A percentile compares a stretch with the other conserved stretches of the same genome.
Evolutionary conservation across 1,140 invertebrate genomes (phyloP).

Genomic region (Scaptomyza pallida): DNA sequence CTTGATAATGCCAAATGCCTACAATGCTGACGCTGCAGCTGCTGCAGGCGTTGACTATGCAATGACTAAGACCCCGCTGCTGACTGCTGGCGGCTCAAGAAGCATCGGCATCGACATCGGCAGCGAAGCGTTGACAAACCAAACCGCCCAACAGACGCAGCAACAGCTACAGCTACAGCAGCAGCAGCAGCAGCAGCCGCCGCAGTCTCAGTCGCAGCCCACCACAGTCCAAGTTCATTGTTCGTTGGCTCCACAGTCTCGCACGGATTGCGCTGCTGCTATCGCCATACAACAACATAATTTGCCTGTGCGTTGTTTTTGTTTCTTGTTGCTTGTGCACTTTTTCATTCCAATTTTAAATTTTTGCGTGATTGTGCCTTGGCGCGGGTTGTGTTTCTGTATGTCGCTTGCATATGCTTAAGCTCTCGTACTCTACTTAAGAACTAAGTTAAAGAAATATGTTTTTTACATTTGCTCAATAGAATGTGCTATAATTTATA

Average conservation of each 20-base stretch:
- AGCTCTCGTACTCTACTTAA: too few relatives aligned
- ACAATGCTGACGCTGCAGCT: slow-evolving; percentile 40
- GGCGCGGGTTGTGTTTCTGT: slow-evolving; percentile 10
- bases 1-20: slow-evolving; percentile 72
- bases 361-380: slow-evolving; percentile 39
- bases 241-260: slow-evolving; percentile 61
- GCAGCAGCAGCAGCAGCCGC: slow-evolving; percentile 2
- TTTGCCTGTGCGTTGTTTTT: slow-evolving; percentile 33
- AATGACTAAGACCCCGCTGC: slow-evolving; percentile 56
- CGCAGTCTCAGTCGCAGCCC: background rate
- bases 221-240: slow-evolving; percentile 76
- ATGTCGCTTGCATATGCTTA: slow-evolving; percentile 5
- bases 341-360: slow-evolving; percentile 39
- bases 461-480: too few relatives aligned
- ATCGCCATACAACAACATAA: slow-evolving; percentile 18
- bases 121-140: slow-evolving; percentile 70
- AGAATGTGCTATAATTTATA: too few relatives aligned
- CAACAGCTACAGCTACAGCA: background rate
- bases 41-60: slow-evolving; percentile 17
- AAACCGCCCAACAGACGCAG: slow-evolving; percentile 29
- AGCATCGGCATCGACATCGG: slow-evolving; percentile 31
- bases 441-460: too few relatives aligned
- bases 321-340: slow-evolving; percentile 14
- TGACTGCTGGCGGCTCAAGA: slow-evolving; percentile 20
- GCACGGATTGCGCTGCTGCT: slow-evolving; percentile 46